Percentiles rank a stretch among this genome's conserved stretches.
phyloP scores from a whole-genome alignment of 2,113 vertebrate genomes.

The Ailurus styani region DNA sequence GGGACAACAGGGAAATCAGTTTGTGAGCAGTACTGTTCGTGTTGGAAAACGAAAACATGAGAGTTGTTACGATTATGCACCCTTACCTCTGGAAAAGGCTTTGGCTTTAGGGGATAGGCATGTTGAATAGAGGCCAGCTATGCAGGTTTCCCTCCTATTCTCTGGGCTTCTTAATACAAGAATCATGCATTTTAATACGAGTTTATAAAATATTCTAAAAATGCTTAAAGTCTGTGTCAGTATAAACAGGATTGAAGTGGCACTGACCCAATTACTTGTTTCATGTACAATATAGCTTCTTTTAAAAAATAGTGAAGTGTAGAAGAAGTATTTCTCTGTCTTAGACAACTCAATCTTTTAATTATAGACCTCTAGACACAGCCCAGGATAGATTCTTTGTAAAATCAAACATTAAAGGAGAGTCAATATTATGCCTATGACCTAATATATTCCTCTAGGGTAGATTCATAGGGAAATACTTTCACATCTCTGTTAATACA shows the following conservation, averaged over 20 bases:
- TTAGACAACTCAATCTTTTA: neutral
- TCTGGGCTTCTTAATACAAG: neutral
- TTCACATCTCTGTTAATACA: neutral
- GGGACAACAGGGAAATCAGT: neutral
- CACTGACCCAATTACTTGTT: neutral
- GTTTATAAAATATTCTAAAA: conserved; percentile 3
- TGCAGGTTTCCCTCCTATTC: neutral
- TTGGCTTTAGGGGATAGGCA: neutral
- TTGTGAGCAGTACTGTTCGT: neutral
- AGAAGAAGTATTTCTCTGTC: neutral
- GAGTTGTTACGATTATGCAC: neutral
- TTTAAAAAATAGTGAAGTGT: neutral
- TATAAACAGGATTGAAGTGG: neutral
- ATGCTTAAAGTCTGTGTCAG: neutral
- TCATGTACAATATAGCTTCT: neutral
- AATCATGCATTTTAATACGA: conserved; percentile 6
- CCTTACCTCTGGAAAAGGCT: neutral
- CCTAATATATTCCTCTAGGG: neutral
- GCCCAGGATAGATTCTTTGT: neutral
- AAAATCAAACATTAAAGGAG: conserved; percentile 24
- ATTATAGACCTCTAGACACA: neutral
- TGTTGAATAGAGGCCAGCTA: neutral
- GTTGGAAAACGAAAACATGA: neutral
- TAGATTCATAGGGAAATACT: neutral
- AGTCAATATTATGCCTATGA: neutral